Evolutionary conservation across 2,888 invertebrate species (phyloP), one percentile per base, ranked within the genome.

Genomic region (Syritta pipiens): DNA sequence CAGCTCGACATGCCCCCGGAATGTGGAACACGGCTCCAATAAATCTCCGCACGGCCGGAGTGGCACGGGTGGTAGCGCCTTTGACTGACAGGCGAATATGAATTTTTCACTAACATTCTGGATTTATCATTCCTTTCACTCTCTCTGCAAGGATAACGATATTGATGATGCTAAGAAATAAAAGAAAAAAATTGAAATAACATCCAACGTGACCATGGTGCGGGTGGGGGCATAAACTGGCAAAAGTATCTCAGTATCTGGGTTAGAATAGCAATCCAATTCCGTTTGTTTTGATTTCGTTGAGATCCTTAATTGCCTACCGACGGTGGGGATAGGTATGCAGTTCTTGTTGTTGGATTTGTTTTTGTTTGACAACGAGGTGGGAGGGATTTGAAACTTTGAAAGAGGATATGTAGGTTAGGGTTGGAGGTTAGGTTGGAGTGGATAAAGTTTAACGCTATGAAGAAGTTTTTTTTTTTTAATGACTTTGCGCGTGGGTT

Each of bases 211-310:
- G 24, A 35, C 24, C 53, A n/a, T 37, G 53, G 24, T 12, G 5
- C 49, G 12, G 17, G 12, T 32, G 17, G n/a, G 9, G 7, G 6
- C 7, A 24, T 1, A 3, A 26, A 14, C 9, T n/a, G n/a, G n/a
- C n/a, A n/a, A n/a, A n/a, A n/a, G 14, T 26, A 26, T 53, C 26
- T 12, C 26, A 55, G n/a, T n/a, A 46, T 30, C 59, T 12, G 9
- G 46, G 32, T 44, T 57, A 19, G 57, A 30, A 0, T 17, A 30
- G 30, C 10, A 7, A 48, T 48, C 32, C 46, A 46, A 44, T 46
- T 46, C 44, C 44, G 22, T 60, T 60, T 60, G 48, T 60, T 48
- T 30, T 22, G 46, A 48, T 32, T 22, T 19, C 5, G 7, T 9
- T 17, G 24, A 48, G 28, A 10, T 49, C 28, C 28, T 30, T 40